Evolutionary conservation across 2,888 invertebrate genomes (phyloP), one percentile per base, ranked within the genome.

Genomic region (Trissoscelio sp.): DNA sequence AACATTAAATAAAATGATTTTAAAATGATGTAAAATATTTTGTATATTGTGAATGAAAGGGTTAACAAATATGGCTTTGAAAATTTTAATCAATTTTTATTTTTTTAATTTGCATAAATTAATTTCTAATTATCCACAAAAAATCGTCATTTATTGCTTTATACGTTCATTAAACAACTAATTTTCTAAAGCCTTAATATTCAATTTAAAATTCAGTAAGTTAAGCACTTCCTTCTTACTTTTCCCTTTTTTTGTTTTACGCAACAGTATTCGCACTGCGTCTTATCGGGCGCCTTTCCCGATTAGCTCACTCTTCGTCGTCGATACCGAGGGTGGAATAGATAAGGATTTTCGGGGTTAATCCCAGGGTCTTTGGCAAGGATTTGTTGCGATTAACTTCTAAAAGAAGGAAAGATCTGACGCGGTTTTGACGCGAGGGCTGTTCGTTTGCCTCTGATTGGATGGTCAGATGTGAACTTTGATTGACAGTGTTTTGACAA

Each of bases 341-440:
- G 79, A 79, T 79, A 79, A 77, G 46, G 72, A 72, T 70, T 66
- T 58, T 48, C 62, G 62, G 37, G 55, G 69, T 69, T 79, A 79
- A 79, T 79, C 74, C 46, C 44, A n/a, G 31, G 44, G 44, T 48
- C 34, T 70, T 57, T 0, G 57, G 20, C 12, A 2, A 34, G 74
- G 72, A 79, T 79, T 79, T 72, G 79, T 39, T 11, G 44, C 60
- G 79, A 79, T 73, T 73, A 79, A 67, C 79, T 67, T 20, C 2
- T 12, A 42, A 20, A 44, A 12, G 44, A 58, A 64, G 64, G 57
- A 64, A 64, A 53, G 46, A 55, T 72, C 46, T 64, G 37, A 46
- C 64, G 53, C 7, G 4, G 1, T 12, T 20, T 28, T 28, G 62
- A 64, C 18, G 20, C 34, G 31, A 22, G n/a, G 48, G 48, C 7